phyloP scores from a whole-genome alignment of 92 coral and sea anemone genomes.

The Paramuricea clavata region DNA sequence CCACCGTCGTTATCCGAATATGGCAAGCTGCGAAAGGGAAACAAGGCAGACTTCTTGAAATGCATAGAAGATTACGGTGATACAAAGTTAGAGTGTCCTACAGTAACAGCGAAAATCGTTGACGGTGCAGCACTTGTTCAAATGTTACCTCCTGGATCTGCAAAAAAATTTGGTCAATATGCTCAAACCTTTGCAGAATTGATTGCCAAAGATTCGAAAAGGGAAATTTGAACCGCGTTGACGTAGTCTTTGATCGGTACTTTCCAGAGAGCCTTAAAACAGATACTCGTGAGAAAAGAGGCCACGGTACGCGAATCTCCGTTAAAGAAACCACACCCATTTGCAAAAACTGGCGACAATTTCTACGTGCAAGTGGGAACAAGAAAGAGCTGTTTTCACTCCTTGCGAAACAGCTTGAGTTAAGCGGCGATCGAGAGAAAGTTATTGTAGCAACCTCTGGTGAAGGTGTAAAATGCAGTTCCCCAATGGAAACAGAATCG shows the following conservation, averaged over 20 bases:
- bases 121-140: constrained; percentile 69
- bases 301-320: constrained; percentile 50
- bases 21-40: constrained; percentile 51
- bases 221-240: background rate
- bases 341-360: constrained; percentile 15
- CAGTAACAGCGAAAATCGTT: constrained; percentile 61
- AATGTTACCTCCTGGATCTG: constrained; percentile 63
- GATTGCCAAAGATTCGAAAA: no score
- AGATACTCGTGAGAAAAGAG: constrained; percentile 62
- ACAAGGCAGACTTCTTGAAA: constrained; percentile 45
- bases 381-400: constrained; percentile 36
- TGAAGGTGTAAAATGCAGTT: background rate
- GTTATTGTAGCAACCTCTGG: constrained; percentile 18
- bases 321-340: constrained; percentile 50
- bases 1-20: constrained; percentile 48
- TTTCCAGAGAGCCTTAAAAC: constrained; percentile 39
- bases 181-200: no score
- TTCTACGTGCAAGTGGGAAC: constrained; percentile 39
- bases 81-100: constrained; percentile 34
- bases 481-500: background rate
- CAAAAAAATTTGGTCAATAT: constrained; percentile 48
- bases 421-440: background rate
- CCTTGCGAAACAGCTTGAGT: constrained; percentile 21
- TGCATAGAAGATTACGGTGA: constrained; percentile 25
- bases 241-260: background rate